Base-by-base conservation (phyloP, 2,888 invertebrate species). In the Pemphredon lugubris region DNA sequence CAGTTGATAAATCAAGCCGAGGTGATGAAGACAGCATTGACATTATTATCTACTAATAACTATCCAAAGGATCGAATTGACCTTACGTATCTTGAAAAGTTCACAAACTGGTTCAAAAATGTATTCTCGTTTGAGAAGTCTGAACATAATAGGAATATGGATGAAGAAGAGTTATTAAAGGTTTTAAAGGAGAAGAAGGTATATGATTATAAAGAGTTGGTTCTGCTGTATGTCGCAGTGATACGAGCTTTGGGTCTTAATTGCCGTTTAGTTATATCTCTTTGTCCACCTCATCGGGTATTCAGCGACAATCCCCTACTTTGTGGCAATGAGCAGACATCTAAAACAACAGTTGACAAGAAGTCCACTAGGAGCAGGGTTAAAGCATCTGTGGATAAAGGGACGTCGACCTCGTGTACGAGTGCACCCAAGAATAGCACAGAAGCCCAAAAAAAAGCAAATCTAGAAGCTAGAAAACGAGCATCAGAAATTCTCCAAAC, bases 241-340 rank as follows among this genome's bases (percentile, higher is more conserved):
- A 88, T 96, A 47, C 92, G 98, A 85, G 93, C 95, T 39, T 91
- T 98, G 77, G 97, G 97, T 0, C 91, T 97, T 65, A 94, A 95
- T 84, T 94, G 95, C 82, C 92, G 98, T 51, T 89, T 98, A 30
- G 93, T 98, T 70, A 91, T 96, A 51, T 96, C 96, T 74, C 92
- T 98, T 82, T 94, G 94, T 81, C 94, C 96, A 1, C 90, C 96
- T 59, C 93, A 57, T 20, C 20, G 23, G 5, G 42, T 95, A 82
- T 90, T 96, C 0, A 64, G 26, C 1, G 40, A 66, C 11, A 16
- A 23, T 34, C 53, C 60, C 1, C 3, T 70, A 13, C 60, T 70
- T 13, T n/a, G n/a, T n/a, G n/a, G n/a, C n/a, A n/a, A n/a, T n/a
- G n/a, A n/a, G n/a, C n/a, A n/a, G n/a, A 44, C 44, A 44, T 2